Evolutionary conservation across 2,797 vertebrate genomes (phyloP).

Genomic region (Tympanoctomys barrerae): DNA sequence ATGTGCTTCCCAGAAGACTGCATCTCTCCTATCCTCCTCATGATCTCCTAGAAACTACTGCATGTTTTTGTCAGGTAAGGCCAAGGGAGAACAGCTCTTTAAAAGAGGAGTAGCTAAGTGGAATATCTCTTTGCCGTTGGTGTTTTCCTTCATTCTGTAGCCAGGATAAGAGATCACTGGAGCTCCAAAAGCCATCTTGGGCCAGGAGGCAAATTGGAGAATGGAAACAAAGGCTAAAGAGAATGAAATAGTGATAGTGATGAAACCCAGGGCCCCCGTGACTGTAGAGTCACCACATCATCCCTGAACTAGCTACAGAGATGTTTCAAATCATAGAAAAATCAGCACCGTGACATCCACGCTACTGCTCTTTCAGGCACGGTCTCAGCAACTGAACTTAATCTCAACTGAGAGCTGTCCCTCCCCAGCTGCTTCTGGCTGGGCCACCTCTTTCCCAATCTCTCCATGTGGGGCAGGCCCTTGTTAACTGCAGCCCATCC

Average conservation of each 20-base stretch:
- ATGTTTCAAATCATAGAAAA: background rate
- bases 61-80: background rate
- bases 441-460: background rate
- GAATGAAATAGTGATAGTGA: background rate
- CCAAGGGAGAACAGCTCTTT: background rate
- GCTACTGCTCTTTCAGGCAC: background rate
- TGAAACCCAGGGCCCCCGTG: background rate
- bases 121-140: background rate
- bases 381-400: background rate
- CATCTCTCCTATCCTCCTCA: background rate
- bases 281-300: background rate
- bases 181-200: background rate
- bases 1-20: background rate
- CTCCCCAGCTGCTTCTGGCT: background rate
- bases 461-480: background rate
- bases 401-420: background rate
- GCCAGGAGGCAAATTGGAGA: slow-evolving; percentile 7
- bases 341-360: background rate
- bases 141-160: background rate
- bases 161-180: background rate
- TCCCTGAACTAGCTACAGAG: background rate
- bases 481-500: background rate
- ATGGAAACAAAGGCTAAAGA: background rate
- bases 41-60: slow-evolving; percentile 14
- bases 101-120: background rate